Evolutionary conservation across 2,797 vertebrate genomes (phyloP).

Genomic region (Tamandua tetradactyla): DNA sequence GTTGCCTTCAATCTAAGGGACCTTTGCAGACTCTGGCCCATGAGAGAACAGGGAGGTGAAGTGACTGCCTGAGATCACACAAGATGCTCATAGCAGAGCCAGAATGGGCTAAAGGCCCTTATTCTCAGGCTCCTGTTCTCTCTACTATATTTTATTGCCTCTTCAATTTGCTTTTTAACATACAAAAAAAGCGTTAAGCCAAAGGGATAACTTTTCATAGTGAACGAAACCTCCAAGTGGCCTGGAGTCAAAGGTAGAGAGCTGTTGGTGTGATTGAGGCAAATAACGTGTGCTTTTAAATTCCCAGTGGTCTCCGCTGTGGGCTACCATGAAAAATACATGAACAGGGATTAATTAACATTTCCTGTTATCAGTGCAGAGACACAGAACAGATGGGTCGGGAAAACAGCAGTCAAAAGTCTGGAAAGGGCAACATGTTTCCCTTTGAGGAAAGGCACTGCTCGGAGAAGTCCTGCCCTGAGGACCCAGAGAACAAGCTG

Average conservation of each 20-base stretch:
- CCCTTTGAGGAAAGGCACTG: background rate
- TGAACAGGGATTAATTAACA: background rate
- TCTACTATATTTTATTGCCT: background rate
- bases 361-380: background rate
- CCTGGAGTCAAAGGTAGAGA: background rate
- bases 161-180: background rate
- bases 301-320: background rate
- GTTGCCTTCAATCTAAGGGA: background rate
- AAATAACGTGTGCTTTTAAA: background rate
- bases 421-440: background rate
- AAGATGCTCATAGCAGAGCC: background rate
- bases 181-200: background rate
- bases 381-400: background rate
- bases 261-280: background rate
- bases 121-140: background rate
- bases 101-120: background rate
- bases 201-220: background rate
- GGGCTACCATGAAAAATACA: background rate
- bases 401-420: conserved; percentile 2
- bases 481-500: background rate
- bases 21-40: background rate
- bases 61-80: background rate
- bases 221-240: background rate
- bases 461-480: background rate
- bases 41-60: background rate